Percentiles rank a stretch among this genome's conserved stretches.
phyloP scores from a whole-genome alignment of 2,113 vertebrate species.

The Pica pica region DNA sequence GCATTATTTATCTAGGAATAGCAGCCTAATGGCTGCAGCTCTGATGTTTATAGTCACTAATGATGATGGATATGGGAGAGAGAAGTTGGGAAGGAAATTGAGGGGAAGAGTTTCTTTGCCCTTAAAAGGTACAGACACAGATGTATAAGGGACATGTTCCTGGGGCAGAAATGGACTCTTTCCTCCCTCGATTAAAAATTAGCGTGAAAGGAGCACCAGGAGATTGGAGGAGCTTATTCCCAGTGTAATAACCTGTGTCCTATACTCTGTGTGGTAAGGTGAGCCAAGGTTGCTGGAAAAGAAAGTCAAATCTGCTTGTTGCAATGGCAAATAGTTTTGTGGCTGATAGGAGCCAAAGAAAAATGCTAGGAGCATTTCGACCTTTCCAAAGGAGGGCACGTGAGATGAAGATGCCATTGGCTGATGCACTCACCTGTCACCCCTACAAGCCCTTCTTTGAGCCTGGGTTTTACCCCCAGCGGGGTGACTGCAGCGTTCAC shows the following conservation, averaged over 20 bases:
- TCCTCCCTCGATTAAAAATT: not conserved
- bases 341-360: not conserved
- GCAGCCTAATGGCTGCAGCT: constrained; percentile 59
- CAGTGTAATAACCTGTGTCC: not conserved
- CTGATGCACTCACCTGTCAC: not conserved
- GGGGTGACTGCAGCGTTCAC: not conserved
- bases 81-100: not conserved
- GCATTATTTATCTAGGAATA: constrained; percentile 73
- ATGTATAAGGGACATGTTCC: not conserved
- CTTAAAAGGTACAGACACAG: not conserved
- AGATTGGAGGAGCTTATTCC: not conserved
- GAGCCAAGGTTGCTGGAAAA: not conserved
- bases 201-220: not conserved
- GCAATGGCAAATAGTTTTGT: not conserved
- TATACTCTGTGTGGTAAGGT: not conserved
- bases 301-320: not conserved
- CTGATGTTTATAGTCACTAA: constrained; percentile 70
- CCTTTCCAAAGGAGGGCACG: not conserved
- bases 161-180: not conserved
- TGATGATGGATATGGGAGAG: constrained; percentile 68
- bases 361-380: not conserved
- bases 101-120: not conserved
- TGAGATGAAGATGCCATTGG: not conserved
- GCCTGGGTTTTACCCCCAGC: not conserved
- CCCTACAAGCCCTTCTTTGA: not conserved